phyloP scores from a whole-genome alignment of 2,888 invertebrate genomes.

The Falcaria lacertinaria region DNA sequence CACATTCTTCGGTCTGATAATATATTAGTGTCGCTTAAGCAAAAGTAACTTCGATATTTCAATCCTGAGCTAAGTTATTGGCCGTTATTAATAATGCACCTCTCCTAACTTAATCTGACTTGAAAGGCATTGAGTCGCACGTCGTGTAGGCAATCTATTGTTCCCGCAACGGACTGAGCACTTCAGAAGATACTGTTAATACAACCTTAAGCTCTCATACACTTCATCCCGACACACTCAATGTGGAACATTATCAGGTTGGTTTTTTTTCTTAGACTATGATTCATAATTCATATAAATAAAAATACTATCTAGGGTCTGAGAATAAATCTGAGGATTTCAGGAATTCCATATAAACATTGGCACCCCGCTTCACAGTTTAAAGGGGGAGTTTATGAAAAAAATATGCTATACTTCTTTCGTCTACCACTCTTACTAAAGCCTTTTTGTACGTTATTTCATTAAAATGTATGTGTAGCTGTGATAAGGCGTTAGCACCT shows the following conservation, averaged over 20 bases:
- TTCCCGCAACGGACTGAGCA: constrained; percentile 57
- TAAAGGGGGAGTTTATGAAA: too few relatives aligned
- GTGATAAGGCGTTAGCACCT: too few relatives aligned
- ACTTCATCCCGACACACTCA: constrained; percentile 14
- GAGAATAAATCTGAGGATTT: too few relatives aligned
- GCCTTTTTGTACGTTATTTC: too few relatives aligned
- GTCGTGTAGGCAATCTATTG: constrained; percentile 66
- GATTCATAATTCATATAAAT: too few relatives aligned
- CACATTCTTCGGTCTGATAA: constrained; percentile 68
- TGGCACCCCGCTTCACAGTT: too few relatives aligned
- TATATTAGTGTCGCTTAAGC: constrained; percentile 73
- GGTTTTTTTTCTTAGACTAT: not conserved
- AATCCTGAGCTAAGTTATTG: constrained; percentile 72
- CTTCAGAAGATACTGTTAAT: constrained; percentile 29
- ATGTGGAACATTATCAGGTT: not conserved
- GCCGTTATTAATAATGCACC: constrained; percentile 74
- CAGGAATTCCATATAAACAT: too few relatives aligned
- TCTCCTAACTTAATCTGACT: constrained; percentile 77
- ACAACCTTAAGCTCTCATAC: constrained; percentile 11
- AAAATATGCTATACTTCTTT: too few relatives aligned
- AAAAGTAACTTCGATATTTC: constrained; percentile 76
- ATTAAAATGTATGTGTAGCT: too few relatives aligned
- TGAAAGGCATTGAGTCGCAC: constrained; percentile 69
- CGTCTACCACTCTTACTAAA: too few relatives aligned
- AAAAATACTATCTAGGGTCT: too few relatives aligned